Conservation (phyloP, 2,113 vertebrate genomes). For the Tautogolabrus adspersus region DNA sequence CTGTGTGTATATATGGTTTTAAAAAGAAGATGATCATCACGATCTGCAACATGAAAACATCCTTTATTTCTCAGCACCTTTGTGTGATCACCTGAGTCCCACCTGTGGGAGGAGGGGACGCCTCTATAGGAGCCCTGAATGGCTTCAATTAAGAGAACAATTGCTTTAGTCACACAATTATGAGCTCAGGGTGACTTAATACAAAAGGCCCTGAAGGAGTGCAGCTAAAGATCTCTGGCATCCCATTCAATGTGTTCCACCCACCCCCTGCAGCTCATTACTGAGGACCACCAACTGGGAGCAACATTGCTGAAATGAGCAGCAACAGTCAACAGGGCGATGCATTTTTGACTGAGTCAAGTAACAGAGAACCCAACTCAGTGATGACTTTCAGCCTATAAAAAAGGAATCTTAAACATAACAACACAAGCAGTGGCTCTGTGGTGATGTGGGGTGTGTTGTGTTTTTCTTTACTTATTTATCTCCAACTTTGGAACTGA, state of each 20-base stretch:
- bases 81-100: slow-evolving; percentile 67
- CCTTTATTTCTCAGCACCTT: slow-evolving; percentile 5
- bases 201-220: slow-evolving; percentile 81
- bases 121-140: slow-evolving; percentile 63
- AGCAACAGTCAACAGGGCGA: slow-evolving; percentile 29
- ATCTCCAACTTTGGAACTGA: neutral
- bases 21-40: neutral
- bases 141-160: slow-evolving; percentile 85
- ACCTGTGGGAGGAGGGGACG: slow-evolving; percentile 69
- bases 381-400: neutral
- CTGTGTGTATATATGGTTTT: neutral
- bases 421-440: neutral
- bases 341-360: slow-evolving; percentile 38
- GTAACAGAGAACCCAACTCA: slow-evolving; percentile 6
- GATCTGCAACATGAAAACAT: slow-evolving; percentile 29
- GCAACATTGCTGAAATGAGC: slow-evolving; percentile 65
- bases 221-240: slow-evolving; percentile 81
- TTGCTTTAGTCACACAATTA: slow-evolving; percentile 86
- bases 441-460: neutral
- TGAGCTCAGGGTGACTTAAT: slow-evolving; percentile 83
- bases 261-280: slow-evolving; percentile 69
- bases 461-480: neutral
- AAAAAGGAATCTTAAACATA: neutral
- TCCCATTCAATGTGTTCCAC: slow-evolving; percentile 71
- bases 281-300: slow-evolving; percentile 78